Percentiles rank a stretch among this genome's conserved stretches.
These are phyloP conservation scores for Apamea epomidion DNA, from an alignment of 2,888 invertebrate species.

Conservation along the genomic window DNA sequence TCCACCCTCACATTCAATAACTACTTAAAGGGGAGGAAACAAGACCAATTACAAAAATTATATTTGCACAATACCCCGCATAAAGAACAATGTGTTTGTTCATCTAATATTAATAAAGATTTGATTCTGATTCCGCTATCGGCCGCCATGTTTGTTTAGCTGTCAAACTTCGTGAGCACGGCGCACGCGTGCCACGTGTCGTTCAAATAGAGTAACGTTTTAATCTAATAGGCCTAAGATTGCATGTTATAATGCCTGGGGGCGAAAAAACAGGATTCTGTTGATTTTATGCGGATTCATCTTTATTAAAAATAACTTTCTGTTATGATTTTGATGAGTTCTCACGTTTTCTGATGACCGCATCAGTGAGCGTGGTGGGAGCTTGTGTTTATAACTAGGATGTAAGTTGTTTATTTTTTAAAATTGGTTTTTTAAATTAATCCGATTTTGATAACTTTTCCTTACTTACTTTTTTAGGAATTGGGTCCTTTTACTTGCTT, in stretches of 20 bases:
- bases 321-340: conserved; percentile 64
- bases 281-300: conserved; percentile 72
- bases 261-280: conserved; percentile 70
- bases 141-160: conserved; percentile 87
- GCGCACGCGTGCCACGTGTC: conserved; percentile 84
- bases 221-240: conserved; percentile 82
- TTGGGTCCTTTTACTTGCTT: background rate
- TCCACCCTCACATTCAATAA: conserved; percentile 77
- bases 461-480: too few species aligned
- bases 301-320: conserved; percentile 75
- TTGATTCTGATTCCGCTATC: conserved; percentile 83
- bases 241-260: conserved; percentile 72
- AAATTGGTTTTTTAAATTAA: too few species aligned
- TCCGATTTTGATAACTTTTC: too few species aligned
- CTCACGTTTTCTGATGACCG: conserved; percentile 63
- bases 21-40: conserved; percentile 76
- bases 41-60: conserved; percentile 87
- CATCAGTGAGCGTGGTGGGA: conserved; percentile 36
- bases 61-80: conserved; percentile 81
- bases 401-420: too few species aligned
- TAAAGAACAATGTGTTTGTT: conserved; percentile 84
- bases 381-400: background rate
- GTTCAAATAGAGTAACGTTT: conserved; percentile 76
- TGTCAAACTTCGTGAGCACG: conserved; percentile 80
- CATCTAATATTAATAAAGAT: conserved; percentile 87